These are phyloP conservation scores for Simalia tracyae DNA, from an alignment of 2,797 vertebrate species.

Conservation along the genomic window DNA sequence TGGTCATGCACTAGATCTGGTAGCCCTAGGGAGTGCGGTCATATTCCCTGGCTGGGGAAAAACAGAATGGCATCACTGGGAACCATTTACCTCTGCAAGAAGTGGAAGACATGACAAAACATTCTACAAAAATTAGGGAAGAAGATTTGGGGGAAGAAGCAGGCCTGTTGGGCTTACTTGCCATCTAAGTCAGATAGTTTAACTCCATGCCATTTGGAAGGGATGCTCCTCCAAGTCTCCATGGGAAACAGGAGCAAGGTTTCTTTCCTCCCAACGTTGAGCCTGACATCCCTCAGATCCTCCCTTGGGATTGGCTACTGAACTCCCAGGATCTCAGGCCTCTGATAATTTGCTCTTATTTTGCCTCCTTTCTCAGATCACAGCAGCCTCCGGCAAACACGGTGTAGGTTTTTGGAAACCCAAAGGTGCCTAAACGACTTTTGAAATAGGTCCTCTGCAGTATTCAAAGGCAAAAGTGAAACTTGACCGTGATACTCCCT, in stretches of 20 bases:
- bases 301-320: not conserved
- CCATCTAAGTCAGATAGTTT: not conserved
- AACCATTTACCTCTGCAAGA: not conserved
- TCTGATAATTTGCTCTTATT: too few relatives aligned
- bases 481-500: not conserved
- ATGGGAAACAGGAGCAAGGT: not conserved
- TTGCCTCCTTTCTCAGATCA: not conserved
- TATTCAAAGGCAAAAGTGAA: not conserved
- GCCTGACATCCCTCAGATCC: not conserved
- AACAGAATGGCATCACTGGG: not conserved
- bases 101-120: conserved; percentile 4
- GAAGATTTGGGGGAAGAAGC: not conserved
- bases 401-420: not conserved
- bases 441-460: not conserved
- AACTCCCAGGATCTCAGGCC: not conserved
- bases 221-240: not conserved
- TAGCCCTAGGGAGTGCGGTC: not conserved
- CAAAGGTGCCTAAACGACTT: not conserved
- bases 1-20: not conserved
- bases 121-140: not conserved
- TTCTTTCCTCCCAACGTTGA: not conserved
- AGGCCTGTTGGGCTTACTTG: not conserved
- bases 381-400: not conserved
- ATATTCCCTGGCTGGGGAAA: not conserved
- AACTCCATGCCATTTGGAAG: not conserved